Percentiles rank a stretch among this genome's conserved stretches.
Evolutionary conservation across 2,888 invertebrate genomes (phyloP).

Genomic region (Hypena proboscidalis): DNA sequence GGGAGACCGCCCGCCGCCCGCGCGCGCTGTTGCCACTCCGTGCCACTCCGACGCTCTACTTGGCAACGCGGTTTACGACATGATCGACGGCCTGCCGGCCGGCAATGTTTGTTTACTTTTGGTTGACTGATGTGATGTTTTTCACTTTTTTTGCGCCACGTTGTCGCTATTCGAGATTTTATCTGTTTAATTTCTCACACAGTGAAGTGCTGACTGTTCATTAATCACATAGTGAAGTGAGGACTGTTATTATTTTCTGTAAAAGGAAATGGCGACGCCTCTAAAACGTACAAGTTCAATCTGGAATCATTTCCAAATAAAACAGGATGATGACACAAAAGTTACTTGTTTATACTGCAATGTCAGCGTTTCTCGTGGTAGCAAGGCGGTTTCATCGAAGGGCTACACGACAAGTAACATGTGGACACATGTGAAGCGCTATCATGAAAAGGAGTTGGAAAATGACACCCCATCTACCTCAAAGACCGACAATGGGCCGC

Average conservation of each 20-base stretch:
- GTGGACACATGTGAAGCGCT: constrained; percentile 29
- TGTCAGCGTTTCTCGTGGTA: constrained; percentile 29
- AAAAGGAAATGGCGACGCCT: constrained; percentile 1
- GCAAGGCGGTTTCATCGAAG: constrained; percentile 22
- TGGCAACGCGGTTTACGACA: too few relatives aligned
- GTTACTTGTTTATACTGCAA: constrained; percentile 27
- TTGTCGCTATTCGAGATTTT: too few relatives aligned
- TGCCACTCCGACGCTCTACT: too few relatives aligned
- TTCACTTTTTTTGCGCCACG: too few relatives aligned
- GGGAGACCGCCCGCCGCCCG: too few relatives aligned
- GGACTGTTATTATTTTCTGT: too few relatives aligned
- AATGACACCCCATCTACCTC: constrained; percentile 17
- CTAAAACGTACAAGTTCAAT: constrained; percentile 10
- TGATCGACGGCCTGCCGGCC: too few relatives aligned
- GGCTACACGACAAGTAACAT: constrained; percentile 26
- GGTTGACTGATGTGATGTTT: neutral
- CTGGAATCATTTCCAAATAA: constrained; percentile 27
- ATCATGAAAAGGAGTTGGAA: constrained; percentile 24
- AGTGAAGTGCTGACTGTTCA: too few relatives aligned
- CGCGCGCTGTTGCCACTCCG: neutral
- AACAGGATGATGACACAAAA: constrained; percentile 21
- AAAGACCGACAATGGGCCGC: constrained; percentile 6
- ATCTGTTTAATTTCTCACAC: too few relatives aligned
- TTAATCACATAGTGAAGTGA: too few relatives aligned
- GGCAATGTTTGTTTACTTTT: neutral